Evolutionary conservation across 2,797 vertebrate genomes (phyloP).

Genomic region (Liparis tanakae): DNA sequence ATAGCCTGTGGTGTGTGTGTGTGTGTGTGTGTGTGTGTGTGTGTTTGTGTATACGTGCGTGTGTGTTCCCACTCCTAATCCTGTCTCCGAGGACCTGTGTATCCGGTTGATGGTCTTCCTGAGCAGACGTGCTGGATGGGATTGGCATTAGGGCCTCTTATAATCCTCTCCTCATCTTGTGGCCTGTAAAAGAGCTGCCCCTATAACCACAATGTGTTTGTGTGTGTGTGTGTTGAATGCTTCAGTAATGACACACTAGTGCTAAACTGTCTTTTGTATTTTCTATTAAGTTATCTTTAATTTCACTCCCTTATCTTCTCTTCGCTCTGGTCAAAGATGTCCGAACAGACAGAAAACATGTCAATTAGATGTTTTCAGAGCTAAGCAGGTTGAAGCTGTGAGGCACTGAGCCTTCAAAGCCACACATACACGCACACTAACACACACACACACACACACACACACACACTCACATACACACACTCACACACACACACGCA

Average conservation of each 20-base stretch:
- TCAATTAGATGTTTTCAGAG: slow-evolving; percentile 54
- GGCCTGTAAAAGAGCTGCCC: slow-evolving; percentile 59
- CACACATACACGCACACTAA: neutral
- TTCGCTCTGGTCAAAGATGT: slow-evolving; percentile 5
- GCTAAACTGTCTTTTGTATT: slow-evolving; percentile 36
- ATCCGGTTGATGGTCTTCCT: slow-evolving; percentile 61
- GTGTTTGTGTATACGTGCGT: slow-evolving; percentile 17
- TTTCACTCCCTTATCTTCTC: slow-evolving; percentile 3
- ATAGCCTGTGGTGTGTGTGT: slow-evolving; percentile 32
- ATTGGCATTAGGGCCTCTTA: slow-evolving; percentile 50
- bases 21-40: slow-evolving; percentile 17
- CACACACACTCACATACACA: slow-evolving; percentile 11
- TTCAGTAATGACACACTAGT: slow-evolving; percentile 37
- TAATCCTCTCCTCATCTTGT: slow-evolving; percentile 68
- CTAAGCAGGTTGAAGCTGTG: slow-evolving; percentile 35
- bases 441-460: neutral
- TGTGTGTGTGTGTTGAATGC: slow-evolving; percentile 11
- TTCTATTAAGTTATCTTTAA: slow-evolving; percentile 15
- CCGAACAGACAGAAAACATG: slow-evolving; percentile 49
- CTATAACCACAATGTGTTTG: slow-evolving; percentile 38
- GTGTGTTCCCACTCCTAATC: slow-evolving; percentile 51
- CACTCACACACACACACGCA: slow-evolving; percentile 19
- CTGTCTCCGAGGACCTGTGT: slow-evolving; percentile 51
- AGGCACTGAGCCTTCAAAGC: slow-evolving; percentile 56
- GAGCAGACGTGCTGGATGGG: slow-evolving; percentile 60